phyloP scores from a whole-genome alignment of 2,113 vertebrate genomes.

The Passer montanus region DNA sequence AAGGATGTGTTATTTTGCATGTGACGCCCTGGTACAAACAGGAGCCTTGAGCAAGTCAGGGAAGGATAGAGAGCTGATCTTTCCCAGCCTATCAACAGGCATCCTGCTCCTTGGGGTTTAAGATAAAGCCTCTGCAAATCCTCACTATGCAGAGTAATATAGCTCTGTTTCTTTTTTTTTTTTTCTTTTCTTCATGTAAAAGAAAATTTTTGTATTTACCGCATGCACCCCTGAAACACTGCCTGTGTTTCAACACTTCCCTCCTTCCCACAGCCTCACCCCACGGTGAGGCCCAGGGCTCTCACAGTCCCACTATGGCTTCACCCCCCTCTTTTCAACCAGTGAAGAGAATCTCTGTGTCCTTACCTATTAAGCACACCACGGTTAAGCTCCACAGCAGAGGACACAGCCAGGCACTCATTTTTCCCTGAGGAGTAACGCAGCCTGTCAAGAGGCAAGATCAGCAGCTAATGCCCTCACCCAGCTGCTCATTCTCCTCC shows the following conservation, averaged over 20 bases:
- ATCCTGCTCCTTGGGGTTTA: neutral
- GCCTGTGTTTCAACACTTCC: neutral
- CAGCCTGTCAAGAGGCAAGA: neutral
- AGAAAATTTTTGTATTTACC: neutral
- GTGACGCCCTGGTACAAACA: accelerated
- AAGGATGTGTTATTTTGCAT: neutral
- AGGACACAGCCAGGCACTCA: constrained; percentile 8
- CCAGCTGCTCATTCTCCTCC: neutral
- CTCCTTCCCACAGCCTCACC: neutral
- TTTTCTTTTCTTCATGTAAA: neutral
- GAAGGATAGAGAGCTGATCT: neutral
- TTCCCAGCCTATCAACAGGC: neutral
- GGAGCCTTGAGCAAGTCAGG: neutral
- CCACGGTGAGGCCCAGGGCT: accelerated
- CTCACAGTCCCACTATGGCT: accelerated
- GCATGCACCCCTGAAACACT: accelerated
- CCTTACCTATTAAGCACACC: constrained; percentile 38
- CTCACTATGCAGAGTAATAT: accelerated
- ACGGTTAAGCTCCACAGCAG: constrained; percentile 25
- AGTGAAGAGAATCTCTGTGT: accelerated
- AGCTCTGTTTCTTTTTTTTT: neutral
- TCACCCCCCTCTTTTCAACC: accelerated
- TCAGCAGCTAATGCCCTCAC: neutral
- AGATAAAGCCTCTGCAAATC: neutral
- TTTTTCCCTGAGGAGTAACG: neutral